Conservation (phyloP, 2,888 invertebrate genomes). For the Uropetala carovei region DNA sequence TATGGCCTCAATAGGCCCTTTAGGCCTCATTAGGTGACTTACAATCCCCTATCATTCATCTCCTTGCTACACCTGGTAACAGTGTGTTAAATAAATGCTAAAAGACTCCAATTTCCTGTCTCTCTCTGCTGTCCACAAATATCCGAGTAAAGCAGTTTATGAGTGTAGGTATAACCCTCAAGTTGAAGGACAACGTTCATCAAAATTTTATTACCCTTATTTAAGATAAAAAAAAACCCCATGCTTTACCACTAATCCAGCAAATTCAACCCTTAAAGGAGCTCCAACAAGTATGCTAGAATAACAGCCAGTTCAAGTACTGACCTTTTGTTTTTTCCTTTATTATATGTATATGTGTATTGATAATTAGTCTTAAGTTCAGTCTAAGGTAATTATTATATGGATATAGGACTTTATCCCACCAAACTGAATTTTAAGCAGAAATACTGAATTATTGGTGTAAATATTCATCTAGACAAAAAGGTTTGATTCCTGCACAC, state of each 20-base stretch:
- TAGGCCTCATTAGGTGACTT: slow-evolving; percentile 71
- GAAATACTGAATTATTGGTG: slow-evolving; percentile 8
- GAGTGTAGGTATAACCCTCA: slow-evolving; percentile 4
- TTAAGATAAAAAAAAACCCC: not conserved
- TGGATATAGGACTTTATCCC: not conserved
- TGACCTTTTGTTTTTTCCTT: not conserved
- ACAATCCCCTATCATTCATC: slow-evolving; percentile 78
- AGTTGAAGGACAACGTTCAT: not conserved
- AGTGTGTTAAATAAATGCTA: not conserved
- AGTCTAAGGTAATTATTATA: not conserved
- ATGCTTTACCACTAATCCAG: slow-evolving; percentile 48
- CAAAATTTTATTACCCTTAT: not conserved
- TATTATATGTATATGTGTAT: not conserved
- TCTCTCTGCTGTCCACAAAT: slow-evolving; percentile 29
- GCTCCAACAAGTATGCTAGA: slow-evolving; percentile 45
- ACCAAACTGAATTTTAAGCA: slow-evolving; percentile 18
- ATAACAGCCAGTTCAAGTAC: slow-evolving; percentile 25
- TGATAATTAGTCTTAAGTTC: slow-evolving; percentile 10
- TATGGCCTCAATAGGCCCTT: slow-evolving; percentile 67
- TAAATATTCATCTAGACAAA: not conserved
- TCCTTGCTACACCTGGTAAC: slow-evolving; percentile 39
- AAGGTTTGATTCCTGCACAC: not conserved
- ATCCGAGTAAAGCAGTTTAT: not conserved
- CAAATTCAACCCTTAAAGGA: slow-evolving; percentile 34
- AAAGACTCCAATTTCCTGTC: slow-evolving; percentile 28